These are phyloP conservation scores for Halyomorpha halys DNA, from an alignment of 1,140 invertebrate species.

Conservation along the genomic window DNA sequence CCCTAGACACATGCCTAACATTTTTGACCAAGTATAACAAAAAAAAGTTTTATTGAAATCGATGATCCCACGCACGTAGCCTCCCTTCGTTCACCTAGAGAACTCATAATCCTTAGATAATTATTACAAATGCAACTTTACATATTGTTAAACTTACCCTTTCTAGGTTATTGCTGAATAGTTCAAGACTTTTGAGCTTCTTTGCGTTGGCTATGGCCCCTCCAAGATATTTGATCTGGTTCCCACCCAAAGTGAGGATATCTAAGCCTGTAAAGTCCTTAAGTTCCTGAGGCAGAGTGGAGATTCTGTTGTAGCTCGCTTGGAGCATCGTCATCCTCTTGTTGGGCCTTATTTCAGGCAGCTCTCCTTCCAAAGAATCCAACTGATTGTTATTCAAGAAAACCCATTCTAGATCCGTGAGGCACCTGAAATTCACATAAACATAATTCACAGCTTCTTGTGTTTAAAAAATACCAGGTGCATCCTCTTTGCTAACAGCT, in stretches of 20 bases:
- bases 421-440: constrained; percentile 45
- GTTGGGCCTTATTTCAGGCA: constrained; percentile 49
- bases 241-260: constrained; percentile 56
- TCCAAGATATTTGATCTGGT: constrained; percentile 54
- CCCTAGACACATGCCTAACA: too few relatives aligned
- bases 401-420: constrained; percentile 61
- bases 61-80: too few relatives aligned
- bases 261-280: constrained; percentile 52
- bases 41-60: too few relatives aligned
- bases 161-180: constrained; percentile 61
- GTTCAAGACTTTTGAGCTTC: constrained; percentile 49
- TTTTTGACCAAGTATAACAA: too few relatives aligned
- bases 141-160: constrained; percentile 45
- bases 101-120: too few relatives aligned
- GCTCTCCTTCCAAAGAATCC: constrained; percentile 56
- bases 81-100: too few relatives aligned
- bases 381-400: constrained; percentile 65
- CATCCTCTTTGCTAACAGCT: too few relatives aligned
- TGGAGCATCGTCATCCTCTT: constrained; percentile 55
- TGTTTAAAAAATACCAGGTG: neutral
- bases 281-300: constrained; percentile 55
- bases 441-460: constrained; percentile 4
- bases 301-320: constrained; percentile 57
- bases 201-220: constrained; percentile 54
- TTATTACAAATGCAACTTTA: too few relatives aligned